Base-by-base conservation (phyloP, 35 echinoderm and acorn worm genomes). In the Eucidaris tribuloides region DNA sequence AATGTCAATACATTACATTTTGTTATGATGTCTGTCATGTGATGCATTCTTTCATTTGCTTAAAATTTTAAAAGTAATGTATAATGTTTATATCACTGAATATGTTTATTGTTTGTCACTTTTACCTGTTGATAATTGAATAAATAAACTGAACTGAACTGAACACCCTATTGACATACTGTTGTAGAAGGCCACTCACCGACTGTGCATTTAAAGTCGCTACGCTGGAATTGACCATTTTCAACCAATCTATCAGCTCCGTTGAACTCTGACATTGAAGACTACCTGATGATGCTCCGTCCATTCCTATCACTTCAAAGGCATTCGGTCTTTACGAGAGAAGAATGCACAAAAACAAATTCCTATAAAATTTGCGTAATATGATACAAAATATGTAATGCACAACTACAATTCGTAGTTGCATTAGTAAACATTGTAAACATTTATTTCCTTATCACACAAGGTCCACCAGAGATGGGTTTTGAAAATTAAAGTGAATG, bases 171-270 rank as follows among this genome's bases (percentile, higher is more conserved):
- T 34, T 0, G 3, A 24, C 19, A 5, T 31, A 71, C 19, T 19
- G 37, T 34, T 35, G 18, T 77, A 46, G 7, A 27, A 56, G 27
- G 74, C 45, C 56, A 78, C 94, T 97, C 72, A 97, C 94, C 42
- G 90, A 89, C 49, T 98, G 94, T 56, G 95, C 95, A 87, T 99
- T 99, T 23, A 99, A 78, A 39, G 96, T 99, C 83, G 96, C 96
- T 42, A 99, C 83, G 35, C 89, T 90, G 41, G 96, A 87, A 18
- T 85, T 68, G 18, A 99, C 83, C 19, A 86, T 82, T 62, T 88
- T 99, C 5, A 85, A 71, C 96, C 96, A 99, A 17, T 99, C 96
- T 27, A 65, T 56, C 36, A 87, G 65, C 28, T 99, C 90, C 0
- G 58, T 45, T 22, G 90, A 60, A 70, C 89, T 92, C 1, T 93